Evolutionary conservation across 2,797 vertebrate genomes (phyloP).

Genomic region (Odontamblyopus rebecca): DNA sequence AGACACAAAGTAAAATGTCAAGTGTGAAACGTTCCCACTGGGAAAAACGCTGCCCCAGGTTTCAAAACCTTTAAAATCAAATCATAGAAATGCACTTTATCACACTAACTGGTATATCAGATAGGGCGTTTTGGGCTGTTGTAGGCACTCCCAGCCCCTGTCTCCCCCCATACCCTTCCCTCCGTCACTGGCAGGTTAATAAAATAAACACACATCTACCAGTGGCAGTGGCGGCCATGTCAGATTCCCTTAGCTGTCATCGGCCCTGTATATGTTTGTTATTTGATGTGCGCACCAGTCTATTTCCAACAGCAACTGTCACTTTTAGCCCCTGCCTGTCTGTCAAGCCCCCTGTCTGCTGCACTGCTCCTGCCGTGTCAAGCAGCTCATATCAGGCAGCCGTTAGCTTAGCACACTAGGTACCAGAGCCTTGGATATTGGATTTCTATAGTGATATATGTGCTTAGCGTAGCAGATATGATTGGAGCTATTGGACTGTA

Average conservation of each 20-base stretch:
- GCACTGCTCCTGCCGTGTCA: slow-evolving; percentile 25
- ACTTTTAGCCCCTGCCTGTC: slow-evolving; percentile 60
- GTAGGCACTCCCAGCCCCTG: slow-evolving; percentile 3
- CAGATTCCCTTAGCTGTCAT: slow-evolving; percentile 70
- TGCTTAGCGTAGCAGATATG: slow-evolving; percentile 9
- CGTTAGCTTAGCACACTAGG: slow-evolving; percentile 33
- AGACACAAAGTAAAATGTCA: slow-evolving; percentile 33
- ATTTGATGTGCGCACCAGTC: slow-evolving; percentile 45
- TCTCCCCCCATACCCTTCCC: neutral
- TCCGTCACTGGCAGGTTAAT: slow-evolving; percentile 68
- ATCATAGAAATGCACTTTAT: slow-evolving; percentile 11
- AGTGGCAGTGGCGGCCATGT: slow-evolving; percentile 62
- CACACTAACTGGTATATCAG: neutral
- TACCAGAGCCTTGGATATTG: slow-evolving; percentile 35
- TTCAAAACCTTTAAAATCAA: slow-evolving; percentile 2
- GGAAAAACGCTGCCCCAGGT: slow-evolving; percentile 7
- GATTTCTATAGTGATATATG: slow-evolving; percentile 28
- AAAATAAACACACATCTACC: slow-evolving; percentile 74
- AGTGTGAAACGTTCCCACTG: slow-evolving; percentile 17
- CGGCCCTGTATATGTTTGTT: slow-evolving; percentile 38
- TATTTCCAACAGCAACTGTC: slow-evolving; percentile 64
- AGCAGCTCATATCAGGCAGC: slow-evolving; percentile 34
- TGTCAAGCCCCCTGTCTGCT: slow-evolving; percentile 45
- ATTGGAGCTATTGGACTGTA: neutral
- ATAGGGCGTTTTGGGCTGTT: neutral